Evolutionary conservation across 2,113 vertebrate genomes (phyloP), one percentile per base, ranked within the genome.

Genomic region (Hyaena hyaena): DNA sequence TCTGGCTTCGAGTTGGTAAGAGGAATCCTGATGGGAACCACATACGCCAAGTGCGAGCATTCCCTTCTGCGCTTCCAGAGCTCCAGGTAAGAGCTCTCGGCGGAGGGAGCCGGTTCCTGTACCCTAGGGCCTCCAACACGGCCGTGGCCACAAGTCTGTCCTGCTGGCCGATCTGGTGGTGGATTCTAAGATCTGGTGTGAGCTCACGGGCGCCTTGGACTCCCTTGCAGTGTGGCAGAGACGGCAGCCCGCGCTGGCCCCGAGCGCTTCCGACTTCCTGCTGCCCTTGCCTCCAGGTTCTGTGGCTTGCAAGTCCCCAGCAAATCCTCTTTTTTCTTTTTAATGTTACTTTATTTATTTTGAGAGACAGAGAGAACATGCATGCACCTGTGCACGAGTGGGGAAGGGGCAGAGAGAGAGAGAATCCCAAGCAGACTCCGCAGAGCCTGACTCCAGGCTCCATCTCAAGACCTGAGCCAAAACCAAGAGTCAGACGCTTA

Each of bases 71-170:
- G 50, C 33, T 65, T 69, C 14, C 15, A 4, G 31, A 55, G 43
- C 89, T n/a, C 6, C 14, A 17, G 68, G 61, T 7, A 35, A 73
- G 82, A 48, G 76, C 45, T 65, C 23, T 35, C 10, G 1, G 24
- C 19, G 33, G 45, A 80, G 71, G 31, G 15, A 16, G 8, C 24
- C 2, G 14, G 1, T 19, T 16, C 10, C 4, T 0, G 3, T 0
- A 5, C 35, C 58, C 26, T n/a, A 61, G 83, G 35, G 58, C 74
- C 35, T 80, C 58, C 61, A 7, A 1, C 61, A 35, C 2, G 33
- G 82, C 31, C 9, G 26, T 23, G 61, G 39, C 16, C 48, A 5
- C 17, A 39, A 10, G 23, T 26, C n/a, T 6, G 28, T 15, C 48
- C 28, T 63, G 16, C 33, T 26, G 39, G 87, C 15, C 28, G 35